Evolutionary conservation across 2,888 invertebrate species (phyloP).

Genomic region (Disparrhopalites patrizii): DNA sequence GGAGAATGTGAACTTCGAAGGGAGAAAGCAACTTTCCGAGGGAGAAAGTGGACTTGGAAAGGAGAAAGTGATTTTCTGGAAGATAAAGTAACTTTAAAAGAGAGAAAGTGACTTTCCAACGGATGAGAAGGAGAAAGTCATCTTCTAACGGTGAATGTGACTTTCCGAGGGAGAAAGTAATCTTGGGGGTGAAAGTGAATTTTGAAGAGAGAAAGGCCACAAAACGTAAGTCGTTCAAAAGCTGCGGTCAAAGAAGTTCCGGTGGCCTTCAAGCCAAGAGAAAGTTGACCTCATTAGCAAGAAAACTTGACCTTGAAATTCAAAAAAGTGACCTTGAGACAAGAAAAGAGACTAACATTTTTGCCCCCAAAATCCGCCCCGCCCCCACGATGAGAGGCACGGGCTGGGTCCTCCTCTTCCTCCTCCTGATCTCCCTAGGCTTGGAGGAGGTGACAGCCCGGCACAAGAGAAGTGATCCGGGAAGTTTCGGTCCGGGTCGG

Average conservation of each 20-base stretch:
- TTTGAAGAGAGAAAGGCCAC: not conserved
- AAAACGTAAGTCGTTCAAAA: no score
- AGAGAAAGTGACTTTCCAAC: not conserved
- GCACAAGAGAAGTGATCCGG: conserved; percentile 17
- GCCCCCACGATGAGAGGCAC: no score
- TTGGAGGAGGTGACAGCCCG: conserved; percentile 29
- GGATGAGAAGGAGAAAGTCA: not conserved
- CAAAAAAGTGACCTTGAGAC: no score
- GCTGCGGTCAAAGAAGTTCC: no score
- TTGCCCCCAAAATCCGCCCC: no score
- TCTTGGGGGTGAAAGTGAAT: not conserved
- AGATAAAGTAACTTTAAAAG: no score
- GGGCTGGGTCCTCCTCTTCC: no score
- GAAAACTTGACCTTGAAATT: no score
- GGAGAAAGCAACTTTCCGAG: not conserved
- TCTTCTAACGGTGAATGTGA: not conserved
- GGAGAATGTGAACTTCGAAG: no score
- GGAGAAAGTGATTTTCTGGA: not conserved
- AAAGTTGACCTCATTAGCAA: no score
- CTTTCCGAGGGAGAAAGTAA: not conserved
- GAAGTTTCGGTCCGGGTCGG: conserved; percentile 16
- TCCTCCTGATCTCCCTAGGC: conserved; percentile 38
- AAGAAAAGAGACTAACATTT: not conserved
- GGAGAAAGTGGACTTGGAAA: not conserved
- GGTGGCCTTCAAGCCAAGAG: no score